Percentiles rank a stretch among this genome's conserved stretches.
phyloP scores from a whole-genome alignment of 2,113 vertebrate genomes.

The Smithornis capensis region DNA sequence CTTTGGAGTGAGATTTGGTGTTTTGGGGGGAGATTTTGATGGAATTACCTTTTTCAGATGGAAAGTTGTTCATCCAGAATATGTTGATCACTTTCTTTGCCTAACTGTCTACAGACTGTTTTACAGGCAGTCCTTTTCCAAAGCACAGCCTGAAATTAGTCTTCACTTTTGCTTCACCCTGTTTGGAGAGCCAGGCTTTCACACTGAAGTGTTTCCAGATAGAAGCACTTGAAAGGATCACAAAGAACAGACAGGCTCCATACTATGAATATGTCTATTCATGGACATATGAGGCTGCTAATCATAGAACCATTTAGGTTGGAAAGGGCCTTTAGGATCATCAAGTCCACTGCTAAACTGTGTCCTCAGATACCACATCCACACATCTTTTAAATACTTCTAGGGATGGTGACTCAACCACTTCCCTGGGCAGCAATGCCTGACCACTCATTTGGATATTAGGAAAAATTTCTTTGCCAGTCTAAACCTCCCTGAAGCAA shows the following conservation, averaged over 20 bases:
- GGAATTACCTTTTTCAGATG: background rate
- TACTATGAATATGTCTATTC: background rate
- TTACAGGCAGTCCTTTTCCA: background rate
- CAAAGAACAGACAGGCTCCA: background rate
- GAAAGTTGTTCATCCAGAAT: background rate
- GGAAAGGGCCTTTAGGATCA: background rate
- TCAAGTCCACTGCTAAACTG: background rate
- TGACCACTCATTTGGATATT: background rate
- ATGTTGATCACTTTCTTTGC: background rate
- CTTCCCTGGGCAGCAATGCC: background rate
- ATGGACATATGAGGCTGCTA: background rate
- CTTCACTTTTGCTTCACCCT: background rate
- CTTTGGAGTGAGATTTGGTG: background rate
- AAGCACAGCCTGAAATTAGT: background rate
- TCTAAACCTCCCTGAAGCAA: background rate
- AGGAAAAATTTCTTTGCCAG: background rate
- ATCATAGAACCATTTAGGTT: background rate
- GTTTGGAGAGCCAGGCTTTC: background rate
- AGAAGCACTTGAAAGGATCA: background rate
- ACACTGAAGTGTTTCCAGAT: background rate
- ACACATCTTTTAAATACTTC: background rate
- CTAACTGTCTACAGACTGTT: background rate
- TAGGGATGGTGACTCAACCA: background rate
- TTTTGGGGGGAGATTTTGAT: background rate
- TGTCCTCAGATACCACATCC: too few species aligned